A percentile compares a stretch with the other conserved stretches of the same genome.
Conservation (phyloP, 2,113 vertebrate species). For the Gallinago media region DNA sequence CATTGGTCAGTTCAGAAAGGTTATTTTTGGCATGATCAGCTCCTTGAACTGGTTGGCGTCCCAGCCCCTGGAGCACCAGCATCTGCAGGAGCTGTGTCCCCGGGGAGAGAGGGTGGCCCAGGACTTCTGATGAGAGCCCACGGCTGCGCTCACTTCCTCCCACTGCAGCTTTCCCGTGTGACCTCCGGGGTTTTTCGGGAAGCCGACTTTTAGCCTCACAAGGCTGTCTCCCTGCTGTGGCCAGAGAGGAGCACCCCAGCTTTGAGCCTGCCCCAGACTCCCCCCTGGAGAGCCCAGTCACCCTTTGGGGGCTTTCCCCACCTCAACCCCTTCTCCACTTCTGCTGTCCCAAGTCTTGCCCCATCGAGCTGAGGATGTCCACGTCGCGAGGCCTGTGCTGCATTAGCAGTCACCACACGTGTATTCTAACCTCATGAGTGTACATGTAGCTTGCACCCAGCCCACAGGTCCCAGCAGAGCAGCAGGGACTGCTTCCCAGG, state of each 20-base stretch:
- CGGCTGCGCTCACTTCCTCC: background rate
- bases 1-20: background rate
- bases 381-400: accelerated
- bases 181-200: background rate
- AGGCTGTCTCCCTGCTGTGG: background rate
- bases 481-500: background rate
- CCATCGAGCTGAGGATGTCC: background rate
- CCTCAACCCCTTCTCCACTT: background rate
- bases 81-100: background rate
- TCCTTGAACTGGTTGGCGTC: background rate
- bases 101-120: background rate
- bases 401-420: accelerated
- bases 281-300: background rate
- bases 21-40: background rate
- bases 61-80: background rate
- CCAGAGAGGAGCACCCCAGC: background rate
- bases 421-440: background rate
- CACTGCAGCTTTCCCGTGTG: background rate
- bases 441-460: accelerated
- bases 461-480: background rate
- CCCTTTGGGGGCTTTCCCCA: background rate
- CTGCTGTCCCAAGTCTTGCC: background rate
- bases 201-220: background rate
- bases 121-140: background rate
- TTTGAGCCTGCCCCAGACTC: background rate